Evolutionary conservation across 2,888 invertebrate species (phyloP), one percentile per base, ranked within the genome.

Genomic region (Andrena camellia): DNA sequence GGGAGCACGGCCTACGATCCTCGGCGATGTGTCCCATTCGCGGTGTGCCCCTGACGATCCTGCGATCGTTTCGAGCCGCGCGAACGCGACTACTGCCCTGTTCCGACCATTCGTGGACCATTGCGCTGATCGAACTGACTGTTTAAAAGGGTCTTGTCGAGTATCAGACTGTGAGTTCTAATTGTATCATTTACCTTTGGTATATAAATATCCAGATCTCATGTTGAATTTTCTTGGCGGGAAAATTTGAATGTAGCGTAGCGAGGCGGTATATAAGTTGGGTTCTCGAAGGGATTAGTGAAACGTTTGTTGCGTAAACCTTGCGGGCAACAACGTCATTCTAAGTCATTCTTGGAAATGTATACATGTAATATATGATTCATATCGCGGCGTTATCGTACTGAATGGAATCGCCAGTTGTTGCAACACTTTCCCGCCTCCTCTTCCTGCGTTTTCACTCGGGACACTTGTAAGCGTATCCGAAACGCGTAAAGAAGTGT

Each of bases 311-410:
- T 42, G 23, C 35, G 13, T 23, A 42, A 52, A 31, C 31, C 35
- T 35, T 31, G 26, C 20, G 33, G 50, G 17, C 48, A 64, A 69
- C 63, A 13, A 62, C 8, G 50, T 20, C 8, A 5, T n/a, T 78
- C 23, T 70, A 8, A 66, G 69, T 42, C 64, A 64, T 42, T 70
- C 59, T 31, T 17, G 20, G 35, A 72, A 71, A 74, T 31, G 52
- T 33, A 31, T 6, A 35, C 52, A 52, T 26, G 23, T 8, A 64
- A 33, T 31, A 68, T 20, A 48, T 62, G 80, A 79, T 35, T 79
- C 80, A 31, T 13, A 35, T 42, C 35, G 29, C 10, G 33, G 0
- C 8, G 57, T 26, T 64, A 31, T 66, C 59, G 35, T 17, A 17
- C 4, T n/a, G 20, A 10, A n/a, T 3, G 64, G 42, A 78, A 67